Base-by-base conservation (phyloP, 2,113 vertebrate genomes). In the Petrocephalus zakoni region DNA sequence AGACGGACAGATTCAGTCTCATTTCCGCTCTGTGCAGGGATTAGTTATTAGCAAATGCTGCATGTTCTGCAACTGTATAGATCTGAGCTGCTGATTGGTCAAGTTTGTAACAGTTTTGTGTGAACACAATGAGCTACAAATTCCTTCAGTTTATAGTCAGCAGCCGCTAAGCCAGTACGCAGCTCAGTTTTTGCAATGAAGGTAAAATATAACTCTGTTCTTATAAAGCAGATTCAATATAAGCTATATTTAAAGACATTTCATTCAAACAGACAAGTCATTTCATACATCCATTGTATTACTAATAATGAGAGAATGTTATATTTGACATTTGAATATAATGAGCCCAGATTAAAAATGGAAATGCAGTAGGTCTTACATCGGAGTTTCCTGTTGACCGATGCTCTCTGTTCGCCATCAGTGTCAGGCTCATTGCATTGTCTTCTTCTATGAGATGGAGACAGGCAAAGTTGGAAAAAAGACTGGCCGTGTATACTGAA, bases 11-110 rank as follows among this genome's bases (percentile, higher is more conserved):
- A 85, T 52, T 85, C 84, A 49, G 84, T 29, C 84, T 53, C 84
- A 85, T 85, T 85, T 53, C 51, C 51, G 22, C 51, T 85, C 84
- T 85, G 84, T 85, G 25, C n/a, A 17, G 51, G 51, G 84, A 85
- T 52, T n/a, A 51, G 81, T 49, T 22, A 42, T n/a, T 49, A 49
- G 46, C n/a, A 49, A 82, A 84, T 51, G 81, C 8, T 84, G 47
- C 42, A 84, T 19, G 29, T 78, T 78, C 34, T 19, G 15, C 34
- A 34, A 78, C 34, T 78, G 29, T 13, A 78, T 78, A 37, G 34
- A 75, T 75, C 29, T 37, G 34, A 42, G 29, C 72, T 78, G 34
- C 72, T 78, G 72, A 78, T 78, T 75, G 68, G 68, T 37, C 29
- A 75, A 29, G 15, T 75, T 37, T 75, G 68, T 37, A 34, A 37